Base-by-base conservation (phyloP, 2,888 invertebrate genomes). In the Eilema sororculum region DNA sequence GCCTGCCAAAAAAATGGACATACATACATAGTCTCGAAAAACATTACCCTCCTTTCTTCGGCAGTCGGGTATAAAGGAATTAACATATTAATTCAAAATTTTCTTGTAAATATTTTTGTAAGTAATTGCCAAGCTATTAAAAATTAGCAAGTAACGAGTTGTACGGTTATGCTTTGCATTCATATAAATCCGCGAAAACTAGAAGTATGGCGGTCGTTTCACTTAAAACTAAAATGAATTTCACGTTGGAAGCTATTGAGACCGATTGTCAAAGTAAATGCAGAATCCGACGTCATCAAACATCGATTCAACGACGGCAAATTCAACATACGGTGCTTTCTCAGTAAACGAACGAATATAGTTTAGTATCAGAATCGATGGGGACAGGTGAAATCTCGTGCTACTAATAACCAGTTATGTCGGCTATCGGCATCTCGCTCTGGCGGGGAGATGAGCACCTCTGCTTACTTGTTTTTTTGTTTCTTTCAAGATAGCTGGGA, bases 331-430 rank as follows among this genome's bases (percentile, higher is more conserved):
- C 76, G 69, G 80, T 77, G 83, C 87, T 87, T 89, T 89, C 87
- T 86, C 84, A 76, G 77, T 85, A 80, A 83, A 76, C 80, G 76
- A 76, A 77, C 80, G 76, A 76, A 74, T 77, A 80, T 81, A 83
- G 77, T 84, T 85, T 85, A 80, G 82, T 84, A 83, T 80, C 80
- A 77, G 84, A 82, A 82, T 78, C 81, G 80, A 79, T 76, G 79
- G 71, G 77, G 82, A 82, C 87, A 89, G 89, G 92, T 91, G 92
- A 92, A 92, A 92, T 90, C 90, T 74, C 84, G 91, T 88, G 79
- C 91, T 79, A 91, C 90, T 86, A 90, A 91, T 82, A 86, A 91
- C 91, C 91, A 90, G 92, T 92, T 87, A 80, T 80, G 75, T 67
- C 67, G 68, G 60, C 46, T 77, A 71, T 83, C 66, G 79, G 81